Conservation (phyloP, 2,797 vertebrate genomes). For the Pempheris klunzingeri region DNA sequence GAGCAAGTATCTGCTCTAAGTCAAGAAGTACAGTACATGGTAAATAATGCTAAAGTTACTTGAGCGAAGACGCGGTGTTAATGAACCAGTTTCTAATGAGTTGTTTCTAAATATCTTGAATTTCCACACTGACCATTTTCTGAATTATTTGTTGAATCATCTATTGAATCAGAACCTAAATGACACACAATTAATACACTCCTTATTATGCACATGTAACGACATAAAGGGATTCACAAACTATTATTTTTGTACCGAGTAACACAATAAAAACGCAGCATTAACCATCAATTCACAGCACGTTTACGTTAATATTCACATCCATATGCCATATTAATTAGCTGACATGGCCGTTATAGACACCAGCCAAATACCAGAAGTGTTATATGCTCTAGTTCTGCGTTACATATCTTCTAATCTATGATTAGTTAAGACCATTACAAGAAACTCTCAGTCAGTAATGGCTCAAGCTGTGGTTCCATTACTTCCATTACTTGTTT, state of each 20-base stretch:
- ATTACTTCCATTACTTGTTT: background rate
- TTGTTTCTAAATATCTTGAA: background rate
- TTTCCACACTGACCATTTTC: background rate
- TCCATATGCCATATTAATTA: conserved; percentile 7
- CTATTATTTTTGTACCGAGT: background rate
- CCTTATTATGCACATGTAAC: background rate
- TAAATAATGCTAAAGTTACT: background rate
- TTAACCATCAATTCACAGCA: conserved; percentile 13
- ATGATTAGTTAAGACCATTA: background rate
- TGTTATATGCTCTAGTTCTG: background rate
- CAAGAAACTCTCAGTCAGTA: background rate
- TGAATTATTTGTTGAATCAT: background rate
- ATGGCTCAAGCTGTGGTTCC: background rate
- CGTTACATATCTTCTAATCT: background rate
- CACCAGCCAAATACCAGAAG: background rate
- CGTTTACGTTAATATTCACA: conserved; percentile 35
- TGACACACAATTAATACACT: background rate
- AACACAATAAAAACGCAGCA: conserved; percentile 17
- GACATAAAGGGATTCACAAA: background rate
- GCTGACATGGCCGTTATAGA: background rate
- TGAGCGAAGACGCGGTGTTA: background rate
- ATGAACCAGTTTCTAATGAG: background rate
- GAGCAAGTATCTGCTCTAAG: background rate
- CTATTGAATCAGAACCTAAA: background rate
- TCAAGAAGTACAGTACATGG: background rate